Conservation (phyloP, 2,797 vertebrate genomes). For the Sphenodon punctatus region DNA sequence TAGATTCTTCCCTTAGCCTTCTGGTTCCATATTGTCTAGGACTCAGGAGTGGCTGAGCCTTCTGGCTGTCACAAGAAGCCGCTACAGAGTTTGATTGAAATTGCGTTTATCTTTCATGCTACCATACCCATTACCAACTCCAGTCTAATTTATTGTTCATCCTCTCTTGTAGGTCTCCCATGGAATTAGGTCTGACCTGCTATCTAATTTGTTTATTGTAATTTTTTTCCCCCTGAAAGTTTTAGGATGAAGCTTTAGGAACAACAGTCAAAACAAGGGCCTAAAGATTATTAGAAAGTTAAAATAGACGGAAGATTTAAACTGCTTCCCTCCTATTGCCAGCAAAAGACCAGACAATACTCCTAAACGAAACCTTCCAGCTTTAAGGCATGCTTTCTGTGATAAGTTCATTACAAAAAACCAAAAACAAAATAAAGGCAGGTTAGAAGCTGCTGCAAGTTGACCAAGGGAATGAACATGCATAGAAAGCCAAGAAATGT, state of each 20-base stretch:
- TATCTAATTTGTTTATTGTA: slow-evolving; percentile 12
- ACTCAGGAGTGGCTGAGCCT: background rate
- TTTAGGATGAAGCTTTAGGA: slow-evolving; percentile 31
- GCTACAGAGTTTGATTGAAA: slow-evolving; percentile 10
- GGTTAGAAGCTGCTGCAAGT: background rate
- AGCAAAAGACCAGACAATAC: background rate
- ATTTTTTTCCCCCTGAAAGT: background rate
- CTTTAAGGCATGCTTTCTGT: background rate
- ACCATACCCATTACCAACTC: slow-evolving; percentile 11
- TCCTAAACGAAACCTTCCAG: background rate
- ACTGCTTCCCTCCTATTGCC: background rate
- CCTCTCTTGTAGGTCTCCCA: slow-evolving; percentile 2
- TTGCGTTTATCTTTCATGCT: slow-evolving; percentile 31
- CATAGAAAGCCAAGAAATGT: background rate
- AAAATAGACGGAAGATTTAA: slow-evolving; percentile 1
- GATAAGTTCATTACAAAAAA: background rate
- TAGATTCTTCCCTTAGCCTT: slow-evolving; percentile 23
- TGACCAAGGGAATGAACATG: background rate
- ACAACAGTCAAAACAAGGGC: background rate
- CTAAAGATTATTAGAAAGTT: background rate
- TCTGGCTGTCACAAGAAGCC: background rate
- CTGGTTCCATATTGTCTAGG: slow-evolving; percentile 9
- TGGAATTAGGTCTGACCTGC: background rate
- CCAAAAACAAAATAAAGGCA: background rate
- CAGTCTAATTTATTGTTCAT: slow-evolving; percentile 32